Evolutionary conservation across 2,888 invertebrate species (phyloP).

Genomic region (Clunio marinus): DNA sequence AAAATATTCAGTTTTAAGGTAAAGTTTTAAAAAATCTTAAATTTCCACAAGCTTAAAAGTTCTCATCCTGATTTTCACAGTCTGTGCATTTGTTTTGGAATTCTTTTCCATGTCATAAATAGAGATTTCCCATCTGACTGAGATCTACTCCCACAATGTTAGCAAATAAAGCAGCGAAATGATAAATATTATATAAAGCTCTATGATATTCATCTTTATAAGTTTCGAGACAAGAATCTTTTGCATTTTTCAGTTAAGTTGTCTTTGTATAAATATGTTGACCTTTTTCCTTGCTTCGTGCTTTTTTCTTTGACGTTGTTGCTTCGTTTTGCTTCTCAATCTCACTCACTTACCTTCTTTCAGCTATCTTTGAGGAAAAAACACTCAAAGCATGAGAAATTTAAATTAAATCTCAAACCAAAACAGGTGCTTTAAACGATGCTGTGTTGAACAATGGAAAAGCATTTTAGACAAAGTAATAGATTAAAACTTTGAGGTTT

Average conservation of each 20-base stretch:
- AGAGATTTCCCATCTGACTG: too few species aligned
- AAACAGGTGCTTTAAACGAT: constrained; percentile 15
- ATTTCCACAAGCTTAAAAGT: too few species aligned
- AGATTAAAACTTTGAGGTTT: neutral
- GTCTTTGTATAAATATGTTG: neutral
- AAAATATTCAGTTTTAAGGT: too few species aligned
- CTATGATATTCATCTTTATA: constrained; percentile 7
- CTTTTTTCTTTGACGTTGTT: neutral
- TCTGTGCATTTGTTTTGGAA: too few species aligned
- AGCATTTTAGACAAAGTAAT: neutral
- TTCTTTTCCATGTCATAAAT: too few species aligned
- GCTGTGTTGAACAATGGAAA: neutral
- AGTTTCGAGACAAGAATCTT: neutral
- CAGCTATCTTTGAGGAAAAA: neutral
- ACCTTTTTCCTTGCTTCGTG: neutral
- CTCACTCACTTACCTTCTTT: too few species aligned
- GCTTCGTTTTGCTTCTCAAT: too few species aligned
- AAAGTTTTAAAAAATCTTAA: too few species aligned
- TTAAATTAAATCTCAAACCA: constrained; percentile 5
- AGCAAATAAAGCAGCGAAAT: neutral
- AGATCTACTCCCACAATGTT: neutral
- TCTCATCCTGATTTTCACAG: too few species aligned
- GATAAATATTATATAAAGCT: constrained; percentile 7
- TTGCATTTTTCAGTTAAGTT: neutral
- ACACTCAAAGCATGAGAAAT: neutral